Evolutionary conservation across 2,888 invertebrate genomes (phyloP).

Genomic region (Tromatobia lineatoria): DNA sequence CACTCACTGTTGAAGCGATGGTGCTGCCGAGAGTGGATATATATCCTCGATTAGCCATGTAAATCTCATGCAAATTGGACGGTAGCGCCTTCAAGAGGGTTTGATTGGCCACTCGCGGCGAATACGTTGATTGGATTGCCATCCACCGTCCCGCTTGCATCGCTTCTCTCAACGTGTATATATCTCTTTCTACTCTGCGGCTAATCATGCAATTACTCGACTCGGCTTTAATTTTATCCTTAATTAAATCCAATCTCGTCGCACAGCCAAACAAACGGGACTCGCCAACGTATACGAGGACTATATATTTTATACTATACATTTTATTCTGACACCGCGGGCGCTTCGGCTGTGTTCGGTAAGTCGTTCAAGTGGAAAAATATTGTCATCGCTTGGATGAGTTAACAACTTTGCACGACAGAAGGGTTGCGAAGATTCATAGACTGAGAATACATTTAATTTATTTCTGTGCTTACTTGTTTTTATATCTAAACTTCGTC

Average conservation of each 20-base stretch:
- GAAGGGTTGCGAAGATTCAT: conserved; percentile 46
- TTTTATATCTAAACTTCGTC: conserved; percentile 6
- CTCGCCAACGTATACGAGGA: conserved; percentile 15
- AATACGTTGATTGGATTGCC: conserved; percentile 81
- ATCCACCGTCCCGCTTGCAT: conserved; percentile 59
- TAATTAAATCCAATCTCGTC: conserved; percentile 82
- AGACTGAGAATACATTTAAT: not conserved
- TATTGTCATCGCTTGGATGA: conserved; percentile 34
- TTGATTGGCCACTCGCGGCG: conserved; percentile 79
- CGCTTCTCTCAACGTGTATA: conserved; percentile 27
- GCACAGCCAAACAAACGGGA: conserved; percentile 73
- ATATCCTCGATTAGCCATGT: conserved; percentile 75
- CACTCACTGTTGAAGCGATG: conserved; percentile 12
- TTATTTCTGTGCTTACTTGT: not conserved
- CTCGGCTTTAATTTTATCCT: conserved; percentile 82
- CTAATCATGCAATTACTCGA: conserved; percentile 81
- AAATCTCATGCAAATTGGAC: conserved; percentile 82
- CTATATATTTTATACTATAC: conserved; percentile 24
- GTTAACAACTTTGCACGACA: conserved; percentile 47
- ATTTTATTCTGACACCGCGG: conserved; percentile 42
- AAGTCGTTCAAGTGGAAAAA: conserved; percentile 57
- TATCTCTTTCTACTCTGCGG: conserved; percentile 67
- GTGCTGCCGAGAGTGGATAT: conserved; percentile 26
- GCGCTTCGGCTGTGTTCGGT: conserved; percentile 11
- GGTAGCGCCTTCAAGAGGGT: conserved; percentile 79